These are phyloP conservation scores for Papilio elwesi DNA, from an alignment of 2,888 invertebrate genomes.

Conservation along the genomic window DNA sequence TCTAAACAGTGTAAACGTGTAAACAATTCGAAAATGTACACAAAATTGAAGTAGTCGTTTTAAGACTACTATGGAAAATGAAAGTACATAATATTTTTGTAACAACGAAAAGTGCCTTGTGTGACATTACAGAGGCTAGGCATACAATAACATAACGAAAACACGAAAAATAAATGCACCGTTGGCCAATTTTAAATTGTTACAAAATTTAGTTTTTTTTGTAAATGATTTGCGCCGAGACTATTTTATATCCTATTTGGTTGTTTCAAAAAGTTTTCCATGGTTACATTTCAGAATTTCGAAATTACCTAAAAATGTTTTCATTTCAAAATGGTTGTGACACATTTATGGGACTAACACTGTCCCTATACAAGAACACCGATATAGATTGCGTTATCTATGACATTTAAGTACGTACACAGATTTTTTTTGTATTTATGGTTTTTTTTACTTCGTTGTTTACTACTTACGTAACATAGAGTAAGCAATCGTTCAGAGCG, in stretches of 20 bases:
- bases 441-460: constrained; percentile 80
- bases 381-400: constrained; percentile 73
- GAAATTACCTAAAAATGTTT: constrained; percentile 40
- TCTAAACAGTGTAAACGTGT: constrained; percentile 13
- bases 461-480: constrained; percentile 69
- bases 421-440: constrained; percentile 74
- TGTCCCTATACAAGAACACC: constrained; percentile 65
- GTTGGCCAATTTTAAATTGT: constrained; percentile 56
- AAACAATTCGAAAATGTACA: constrained; percentile 19
- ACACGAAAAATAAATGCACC: constrained; percentile 68
- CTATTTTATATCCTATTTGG: not conserved
- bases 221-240: constrained; percentile 13
- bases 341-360: constrained; percentile 54
- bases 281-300: constrained; percentile 37
- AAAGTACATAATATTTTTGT: constrained; percentile 1
- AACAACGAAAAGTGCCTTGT: constrained; percentile 74
- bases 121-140: constrained; percentile 75
- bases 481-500: constrained; percentile 49
- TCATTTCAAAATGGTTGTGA: constrained; percentile 71
- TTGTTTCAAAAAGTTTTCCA: not conserved
- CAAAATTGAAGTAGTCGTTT: constrained; percentile 25
- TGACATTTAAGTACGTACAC: constrained; percentile 73
- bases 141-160: constrained; percentile 66
- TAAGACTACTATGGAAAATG: not conserved
- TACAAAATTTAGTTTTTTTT: constrained; percentile 11